Evolutionary conservation across 2,113 vertebrate species (phyloP).

Genomic region (Theropithecus gelada): DNA sequence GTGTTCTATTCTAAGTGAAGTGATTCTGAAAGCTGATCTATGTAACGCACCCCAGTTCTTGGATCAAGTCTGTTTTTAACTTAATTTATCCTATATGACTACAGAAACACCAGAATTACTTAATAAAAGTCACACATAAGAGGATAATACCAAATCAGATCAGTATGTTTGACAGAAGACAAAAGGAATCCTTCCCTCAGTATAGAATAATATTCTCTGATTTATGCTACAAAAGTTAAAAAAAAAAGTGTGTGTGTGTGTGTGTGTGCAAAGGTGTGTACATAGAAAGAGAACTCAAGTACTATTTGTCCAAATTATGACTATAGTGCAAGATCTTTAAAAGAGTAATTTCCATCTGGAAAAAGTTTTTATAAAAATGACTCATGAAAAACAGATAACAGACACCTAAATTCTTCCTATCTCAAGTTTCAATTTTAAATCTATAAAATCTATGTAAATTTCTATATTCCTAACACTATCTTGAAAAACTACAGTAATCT

Average conservation of each 20-base stretch:
- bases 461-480: background rate
- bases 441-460: background rate
- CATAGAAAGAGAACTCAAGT: background rate
- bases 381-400: conserved; percentile 10
- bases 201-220: background rate
- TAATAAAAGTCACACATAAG: background rate
- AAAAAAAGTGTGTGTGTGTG: background rate
- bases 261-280: background rate
- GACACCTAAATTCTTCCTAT: background rate
- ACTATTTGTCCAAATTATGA: background rate
- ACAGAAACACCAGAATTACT: conserved; percentile 19
- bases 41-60: background rate
- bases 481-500: background rate
- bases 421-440: conserved; percentile 23
- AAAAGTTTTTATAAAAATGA: background rate
- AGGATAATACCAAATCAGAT: background rate
- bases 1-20: background rate
- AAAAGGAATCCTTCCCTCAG: background rate
- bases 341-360: background rate
- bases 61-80: background rate
- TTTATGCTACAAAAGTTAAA: background rate
- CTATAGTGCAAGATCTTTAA: background rate
- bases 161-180: background rate
- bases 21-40: conserved; percentile 32
- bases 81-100: conserved; percentile 8